Base-by-base conservation (phyloP, 2,888 invertebrate species). In the Apamea epomidion region DNA sequence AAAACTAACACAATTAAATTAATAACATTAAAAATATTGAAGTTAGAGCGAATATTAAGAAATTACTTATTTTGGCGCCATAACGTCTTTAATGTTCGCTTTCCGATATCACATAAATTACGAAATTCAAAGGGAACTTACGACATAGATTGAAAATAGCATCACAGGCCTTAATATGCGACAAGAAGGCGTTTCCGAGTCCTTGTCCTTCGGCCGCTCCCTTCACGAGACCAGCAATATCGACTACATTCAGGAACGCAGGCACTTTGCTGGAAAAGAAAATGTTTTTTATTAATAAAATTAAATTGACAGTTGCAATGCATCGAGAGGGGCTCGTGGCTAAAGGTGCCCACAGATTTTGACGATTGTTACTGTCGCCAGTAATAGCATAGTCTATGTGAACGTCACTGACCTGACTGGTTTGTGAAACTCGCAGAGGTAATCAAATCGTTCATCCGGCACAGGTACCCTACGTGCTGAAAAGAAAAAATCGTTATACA, bases 171-270 rank as follows among this genome's bases (percentile, higher is more conserved):
- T 98, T 99, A 92, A 99, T 99, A 96, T 99, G 99, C 10, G 99
- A 99, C 70, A 99, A 97, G 96, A 99, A 99, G 84, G 99, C 99
- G 95, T 99, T 99, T 92, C 99, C 99, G 78, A 99, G 97, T 2
- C 99, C 99, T 95, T 99, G 99, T 0, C 99, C 99, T 94, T 99
- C 99, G 7, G 99, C 98, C 4, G 99, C 99, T 54, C 99, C 99
- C 93, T 99, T 99, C 62, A 99, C 99, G 87, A 99, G 97, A 18
- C 99, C 99, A 77, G 99, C 99, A 91, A 99, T 99, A 94, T 99
- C 99, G 54, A 99, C 99, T 58, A 99, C 98, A 94, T 99, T 99
- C 87, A 99, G 97, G 95, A 98, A 99, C 0, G 99, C 99, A 25
- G 99, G 99, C 60, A 99, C 99, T 97, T 99, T 99, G 95, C 99